Evolutionary conservation across 2,888 invertebrate genomes (phyloP).

Genomic region (Nematopogon swammerdamellus): DNA sequence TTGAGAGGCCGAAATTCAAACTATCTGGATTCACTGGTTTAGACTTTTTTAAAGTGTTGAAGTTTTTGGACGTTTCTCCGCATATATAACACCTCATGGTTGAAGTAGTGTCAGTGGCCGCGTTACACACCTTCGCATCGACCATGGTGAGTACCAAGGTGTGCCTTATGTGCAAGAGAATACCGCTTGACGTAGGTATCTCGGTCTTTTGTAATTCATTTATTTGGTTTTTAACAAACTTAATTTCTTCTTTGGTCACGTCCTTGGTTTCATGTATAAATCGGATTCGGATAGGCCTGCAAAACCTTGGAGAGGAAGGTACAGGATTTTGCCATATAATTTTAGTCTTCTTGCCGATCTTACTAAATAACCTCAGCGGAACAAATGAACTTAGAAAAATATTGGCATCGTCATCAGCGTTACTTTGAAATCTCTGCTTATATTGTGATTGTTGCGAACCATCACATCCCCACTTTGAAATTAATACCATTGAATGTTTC

Average conservation of each 20-base stretch:
- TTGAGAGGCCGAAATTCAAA: slow-evolving; percentile 5
- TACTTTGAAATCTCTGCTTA: slow-evolving; percentile 16
- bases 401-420: slow-evolving; percentile 14
- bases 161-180: slow-evolving; percentile 7
- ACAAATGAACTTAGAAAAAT: slow-evolving; percentile 17
- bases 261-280: slow-evolving; percentile 11
- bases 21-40: slow-evolving; percentile 3
- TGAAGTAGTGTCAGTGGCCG: not conserved
- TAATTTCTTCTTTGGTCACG: slow-evolving; percentile 11
- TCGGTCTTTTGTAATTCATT: slow-evolving; percentile 2
- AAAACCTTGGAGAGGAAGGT: slow-evolving; percentile 16
- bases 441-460: slow-evolving; percentile 16
- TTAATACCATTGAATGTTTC: slow-evolving; percentile 8
- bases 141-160: slow-evolving; percentile 11
- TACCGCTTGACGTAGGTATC: not conserved
- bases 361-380: slow-evolving; percentile 6
- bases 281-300: slow-evolving; percentile 13
- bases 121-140: slow-evolving; percentile 12
- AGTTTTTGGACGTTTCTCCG: slow-evolving; percentile 8
- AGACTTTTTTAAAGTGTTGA: slow-evolving; percentile 6
- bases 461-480: slow-evolving; percentile 18
- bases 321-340: slow-evolving; percentile 18
- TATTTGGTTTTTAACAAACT: slow-evolving; percentile 5
- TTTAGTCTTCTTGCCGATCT: slow-evolving; percentile 9
- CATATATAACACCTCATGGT: slow-evolving; percentile 9